phyloP scores from a whole-genome alignment of 2,888 invertebrate species.

The Amblyjoppa proteus region DNA sequence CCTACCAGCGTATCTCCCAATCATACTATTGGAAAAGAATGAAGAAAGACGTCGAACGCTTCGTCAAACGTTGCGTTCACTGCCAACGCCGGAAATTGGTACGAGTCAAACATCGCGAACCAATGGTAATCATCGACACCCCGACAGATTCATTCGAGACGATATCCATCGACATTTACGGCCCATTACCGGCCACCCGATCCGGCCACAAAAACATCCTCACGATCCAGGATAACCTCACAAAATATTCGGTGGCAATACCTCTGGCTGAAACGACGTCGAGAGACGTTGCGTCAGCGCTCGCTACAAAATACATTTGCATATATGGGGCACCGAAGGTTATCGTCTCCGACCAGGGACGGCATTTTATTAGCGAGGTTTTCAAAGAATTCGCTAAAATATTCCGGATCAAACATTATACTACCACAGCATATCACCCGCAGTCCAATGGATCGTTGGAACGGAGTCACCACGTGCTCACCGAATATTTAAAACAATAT shows the following conservation, averaged over 20 bases:
- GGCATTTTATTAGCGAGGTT: too few relatives aligned
- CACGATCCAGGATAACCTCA: constrained; percentile 7
- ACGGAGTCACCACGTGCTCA: constrained; percentile 19
- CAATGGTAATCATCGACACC: constrained; percentile 12
- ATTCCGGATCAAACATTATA: too few relatives aligned
- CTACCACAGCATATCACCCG: not conserved
- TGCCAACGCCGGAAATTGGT: too few relatives aligned
- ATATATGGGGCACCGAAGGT: too few relatives aligned
- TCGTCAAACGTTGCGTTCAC: too few relatives aligned
- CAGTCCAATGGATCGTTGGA: constrained; percentile 19
- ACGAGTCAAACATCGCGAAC: too few relatives aligned
- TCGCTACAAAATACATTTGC: not conserved
- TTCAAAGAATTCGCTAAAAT: too few relatives aligned
- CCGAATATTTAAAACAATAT: constrained; percentile 22
- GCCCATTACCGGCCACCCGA: constrained; percentile 8
- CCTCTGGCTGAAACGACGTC: not conserved
- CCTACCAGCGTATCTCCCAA: too few relatives aligned
- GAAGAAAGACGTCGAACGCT: too few relatives aligned
- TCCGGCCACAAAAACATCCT: not conserved
- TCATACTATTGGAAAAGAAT: too few relatives aligned
- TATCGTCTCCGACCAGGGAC: too few relatives aligned
- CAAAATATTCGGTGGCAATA: constrained; percentile 17
- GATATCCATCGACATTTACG: constrained; percentile 20
- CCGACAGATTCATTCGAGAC: constrained; percentile 3
- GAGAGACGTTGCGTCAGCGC: constrained; percentile 3